Percentiles rank a stretch among this genome's conserved stretches.
These are phyloP conservation scores for Amblyraja radiata DNA, from an alignment of 2,797 vertebrate species.

Conservation along the genomic window DNA sequence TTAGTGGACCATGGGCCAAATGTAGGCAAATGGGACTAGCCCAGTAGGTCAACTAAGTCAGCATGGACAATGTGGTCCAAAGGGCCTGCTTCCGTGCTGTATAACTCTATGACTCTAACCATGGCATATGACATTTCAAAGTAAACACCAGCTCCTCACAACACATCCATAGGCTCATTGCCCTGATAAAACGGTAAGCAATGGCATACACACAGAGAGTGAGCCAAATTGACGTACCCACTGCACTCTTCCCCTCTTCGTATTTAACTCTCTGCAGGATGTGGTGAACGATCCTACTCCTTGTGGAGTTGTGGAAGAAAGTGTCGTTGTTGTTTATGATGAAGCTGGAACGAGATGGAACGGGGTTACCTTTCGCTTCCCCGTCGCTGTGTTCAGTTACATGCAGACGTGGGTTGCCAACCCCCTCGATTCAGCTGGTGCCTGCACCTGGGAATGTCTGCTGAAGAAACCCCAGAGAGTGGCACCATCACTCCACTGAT, in stretches of 20 bases:
- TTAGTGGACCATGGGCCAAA: too few relatives aligned
- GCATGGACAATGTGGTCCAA: too few relatives aligned
- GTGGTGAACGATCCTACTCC: constrained; percentile 85
- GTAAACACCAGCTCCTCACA: neutral
- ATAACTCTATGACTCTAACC: too few relatives aligned
- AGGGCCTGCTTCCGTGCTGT: too few relatives aligned
- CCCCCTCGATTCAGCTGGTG: neutral
- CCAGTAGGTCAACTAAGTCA: too few relatives aligned
- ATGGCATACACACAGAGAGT: neutral
- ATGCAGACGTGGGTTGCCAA: neutral
- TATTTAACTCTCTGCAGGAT: constrained; percentile 88
- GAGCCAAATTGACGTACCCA: constrained; percentile 63
- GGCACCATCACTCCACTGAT: neutral
- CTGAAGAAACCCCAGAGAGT: neutral
- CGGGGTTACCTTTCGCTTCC: neutral
- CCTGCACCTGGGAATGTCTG: neutral
- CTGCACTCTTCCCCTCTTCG: constrained; percentile 89
- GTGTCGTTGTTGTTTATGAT: constrained; percentile 94
- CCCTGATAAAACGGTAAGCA: neutral
- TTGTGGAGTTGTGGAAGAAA: constrained; percentile 89
- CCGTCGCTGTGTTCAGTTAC: neutral
- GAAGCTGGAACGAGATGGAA: constrained; percentile 62
- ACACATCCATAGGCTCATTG: too few relatives aligned
- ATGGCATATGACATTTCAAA: neutral
- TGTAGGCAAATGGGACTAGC: too few relatives aligned